Evolutionary conservation across 2,113 vertebrate species (phyloP), one percentile per base, ranked within the genome.

Genomic region (Scartelaos histophorus): DNA sequence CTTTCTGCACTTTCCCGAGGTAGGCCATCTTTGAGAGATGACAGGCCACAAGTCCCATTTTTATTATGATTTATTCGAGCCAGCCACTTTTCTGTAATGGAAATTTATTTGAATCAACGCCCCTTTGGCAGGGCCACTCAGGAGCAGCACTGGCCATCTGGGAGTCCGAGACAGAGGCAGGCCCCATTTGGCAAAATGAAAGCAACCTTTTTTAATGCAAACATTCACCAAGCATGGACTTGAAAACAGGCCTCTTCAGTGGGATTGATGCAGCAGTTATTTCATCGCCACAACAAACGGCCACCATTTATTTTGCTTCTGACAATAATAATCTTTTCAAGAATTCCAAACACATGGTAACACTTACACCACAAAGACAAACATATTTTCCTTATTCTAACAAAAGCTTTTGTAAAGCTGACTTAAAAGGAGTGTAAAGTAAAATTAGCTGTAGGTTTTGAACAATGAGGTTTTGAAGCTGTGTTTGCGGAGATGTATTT

Each of bases 61-160:
- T 92, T 93, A 93, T 93, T 89, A 92, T 93, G 92, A 94, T 93
- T 94, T 93, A 93, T 93, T 93, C 87, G 38, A 91, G 88, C 84
- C 83, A 72, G 90, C 88, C 90, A 87, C 81, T 90, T 91, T 88
- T 90, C 86, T 85, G 87, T 92, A 91, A 93, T 92, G 87, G 91
- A 91, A 93, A 93, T 93, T 92, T 88, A 91, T 91, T 93, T 91
- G 89, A 89, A 86, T 90, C 86, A 90, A 74, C 77, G 78, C 75
- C 78, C 76, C 75, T 73, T 74, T 80, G 15, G 67, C 74, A 49
- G 79, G 85, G 87, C 71, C 73, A 73, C 79, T 69, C 74, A 56
- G 84, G 83, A 78, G 66, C 81, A 72, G 67, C 47, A 46, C 64
- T 66, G 76, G 61, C 83, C 86, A 85, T 83, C 85, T 87, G 84